These are phyloP conservation scores for Operophtera brumata DNA, from an alignment of 2,888 invertebrate genomes.

Conservation along the genomic window DNA sequence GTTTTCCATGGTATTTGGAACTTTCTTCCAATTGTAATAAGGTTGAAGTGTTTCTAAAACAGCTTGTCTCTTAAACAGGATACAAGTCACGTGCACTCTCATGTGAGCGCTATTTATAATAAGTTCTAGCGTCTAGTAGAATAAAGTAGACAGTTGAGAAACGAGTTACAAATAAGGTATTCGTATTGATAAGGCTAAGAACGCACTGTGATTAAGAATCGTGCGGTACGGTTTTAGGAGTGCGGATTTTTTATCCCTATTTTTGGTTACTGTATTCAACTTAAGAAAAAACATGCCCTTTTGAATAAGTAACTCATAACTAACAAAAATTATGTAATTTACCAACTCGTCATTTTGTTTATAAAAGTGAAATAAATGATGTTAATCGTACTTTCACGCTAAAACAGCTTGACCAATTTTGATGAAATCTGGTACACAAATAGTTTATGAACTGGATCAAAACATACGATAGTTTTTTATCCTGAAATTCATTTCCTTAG, in stretches of 20 bases:
- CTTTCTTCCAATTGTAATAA: not conserved
- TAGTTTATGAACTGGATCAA: too few species aligned
- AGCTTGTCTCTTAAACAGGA: not conserved
- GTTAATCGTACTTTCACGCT: too few species aligned
- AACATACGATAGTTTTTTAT: too few species aligned
- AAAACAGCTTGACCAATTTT: too few species aligned
- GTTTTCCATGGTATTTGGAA: not conserved
- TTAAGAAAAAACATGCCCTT: not conserved
- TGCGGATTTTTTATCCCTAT: not conserved
- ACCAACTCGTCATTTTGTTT: too few species aligned
- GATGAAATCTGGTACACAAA: too few species aligned
- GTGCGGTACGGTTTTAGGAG: not conserved
- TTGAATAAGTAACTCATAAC: too few species aligned
- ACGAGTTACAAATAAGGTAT: slow-evolving; percentile 1
- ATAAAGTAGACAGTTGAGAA: slow-evolving; percentile 5
- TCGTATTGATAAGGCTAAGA: slow-evolving; percentile 1
- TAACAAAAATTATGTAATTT: too few species aligned
- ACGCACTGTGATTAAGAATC: slow-evolving; percentile 8
- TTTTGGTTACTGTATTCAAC: not conserved
- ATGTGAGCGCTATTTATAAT: slow-evolving; percentile 5
- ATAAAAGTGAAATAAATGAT: too few species aligned
- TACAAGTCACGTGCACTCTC: slow-evolving; percentile 12
- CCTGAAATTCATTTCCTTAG: too few species aligned
- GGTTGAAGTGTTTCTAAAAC: not conserved
- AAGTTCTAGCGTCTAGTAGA: slow-evolving; percentile 4